Evolutionary conservation across 1,140 invertebrate species (phyloP).

Genomic region (Pseudomyrmex dendroicus): DNA sequence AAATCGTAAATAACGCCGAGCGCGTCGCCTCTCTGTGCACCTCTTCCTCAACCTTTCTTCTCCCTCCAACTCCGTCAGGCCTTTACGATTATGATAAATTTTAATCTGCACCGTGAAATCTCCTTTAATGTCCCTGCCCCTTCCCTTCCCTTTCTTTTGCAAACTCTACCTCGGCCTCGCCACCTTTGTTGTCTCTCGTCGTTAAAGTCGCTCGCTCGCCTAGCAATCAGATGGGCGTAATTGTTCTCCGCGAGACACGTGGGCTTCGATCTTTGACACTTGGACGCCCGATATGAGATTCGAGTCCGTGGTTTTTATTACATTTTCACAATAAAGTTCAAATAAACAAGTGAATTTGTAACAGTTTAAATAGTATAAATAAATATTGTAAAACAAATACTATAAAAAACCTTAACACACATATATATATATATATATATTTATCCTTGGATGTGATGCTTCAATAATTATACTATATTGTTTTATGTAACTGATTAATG

Average conservation of each 20-base stretch:
- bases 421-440: too few relatives aligned
- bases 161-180: not conserved
- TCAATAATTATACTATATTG: too few relatives aligned
- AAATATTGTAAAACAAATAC: too few relatives aligned
- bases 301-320: not conserved
- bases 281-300: not conserved
- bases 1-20: conserved; percentile 74
- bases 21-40: conserved; percentile 1
- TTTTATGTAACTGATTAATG: too few relatives aligned
- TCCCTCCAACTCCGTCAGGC: conserved; percentile 18
- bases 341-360: too few relatives aligned
- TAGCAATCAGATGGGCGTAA: conserved; percentile 55
- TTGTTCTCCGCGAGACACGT: conserved; percentile 54
- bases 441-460: too few relatives aligned
- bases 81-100: conserved; percentile 77
- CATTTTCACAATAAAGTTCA: too few relatives aligned
- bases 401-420: too few relatives aligned
- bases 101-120: conserved; percentile 67
- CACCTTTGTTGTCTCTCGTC: conserved; percentile 51
- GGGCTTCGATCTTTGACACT: conserved; percentile 54
- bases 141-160: not conserved
- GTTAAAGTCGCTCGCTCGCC: conserved; percentile 46
- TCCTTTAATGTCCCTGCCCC: conserved; percentile 42
- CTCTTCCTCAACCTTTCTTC: not conserved
- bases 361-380: too few relatives aligned